Evolutionary conservation across 30 jellyfish, hydroid and myxozoan genomes (phyloP), one percentile per base, ranked within the genome.

Genomic region (Cassiopea andromeda): DNA sequence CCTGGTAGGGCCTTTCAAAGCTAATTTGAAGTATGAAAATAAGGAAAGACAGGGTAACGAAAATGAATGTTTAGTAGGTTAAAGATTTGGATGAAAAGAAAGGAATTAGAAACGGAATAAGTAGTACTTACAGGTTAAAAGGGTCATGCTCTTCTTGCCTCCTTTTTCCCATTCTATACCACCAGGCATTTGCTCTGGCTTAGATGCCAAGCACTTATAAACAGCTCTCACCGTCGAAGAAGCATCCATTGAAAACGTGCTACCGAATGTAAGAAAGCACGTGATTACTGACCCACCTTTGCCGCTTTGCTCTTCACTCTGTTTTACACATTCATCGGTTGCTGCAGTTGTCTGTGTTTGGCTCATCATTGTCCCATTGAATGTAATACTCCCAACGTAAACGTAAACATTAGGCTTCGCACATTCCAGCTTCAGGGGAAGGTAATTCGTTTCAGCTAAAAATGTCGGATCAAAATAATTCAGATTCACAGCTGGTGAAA

Each of bases 201-300:
- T 64, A 1, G 82, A 18, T 44, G 44, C 48, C 48, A 69, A 18
- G 83, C 93, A 86, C 17, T 77, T 60, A 64, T 74, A 86, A 38
- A 86, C 80, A 1, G 80, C 82, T 43, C 93, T 82, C 2, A 76
- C 45, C 19, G 48, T 58, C 7, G 82, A 90, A 13, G 79, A 2
- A 47, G 64, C 82, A 60, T 87, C 80, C 1, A 75, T 87, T 48
- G 89, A 61, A 48, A 77, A 78, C 46, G 48, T 60, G 58, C 47
- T 69, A 46, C 94, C 94, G 77, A 87, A 87, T 17, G 94, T 77
- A 44, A 87, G 58, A 66, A 27, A 69, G 85, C 94, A 87, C 16
- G 77, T 43, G 15, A 84, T 80, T 47, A 48, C 10, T 13, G 73
- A 47, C 47, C 80, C 90, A 60, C 81, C 86, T 67, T 71, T 71